Conservation (phyloP, 2,797 vertebrate species). For the Prunella strophiata region DNA sequence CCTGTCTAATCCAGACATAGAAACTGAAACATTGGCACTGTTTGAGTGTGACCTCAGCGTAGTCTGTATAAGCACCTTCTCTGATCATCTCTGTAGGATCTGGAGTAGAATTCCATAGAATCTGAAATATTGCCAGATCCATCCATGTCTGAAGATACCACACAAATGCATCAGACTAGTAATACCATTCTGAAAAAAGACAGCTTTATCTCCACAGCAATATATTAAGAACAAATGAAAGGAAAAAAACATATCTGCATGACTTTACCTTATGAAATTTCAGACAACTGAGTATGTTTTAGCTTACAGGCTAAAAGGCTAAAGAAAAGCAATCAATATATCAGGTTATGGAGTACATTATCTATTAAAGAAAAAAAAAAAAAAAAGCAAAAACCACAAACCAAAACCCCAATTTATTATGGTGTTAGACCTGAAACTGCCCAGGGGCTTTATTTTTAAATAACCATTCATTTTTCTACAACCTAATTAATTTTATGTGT, state of each 20-base stretch:
- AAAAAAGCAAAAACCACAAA: not conserved
- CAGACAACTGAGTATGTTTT: not conserved
- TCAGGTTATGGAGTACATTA: not conserved
- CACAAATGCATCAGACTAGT: not conserved
- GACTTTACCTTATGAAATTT: not conserved
- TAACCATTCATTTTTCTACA: not conserved
- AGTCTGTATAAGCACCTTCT: not conserved
- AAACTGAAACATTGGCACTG: not conserved
- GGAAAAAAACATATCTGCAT: not conserved
- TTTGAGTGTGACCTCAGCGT: not conserved
- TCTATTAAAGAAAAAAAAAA: not conserved
- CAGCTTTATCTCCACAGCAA: not conserved
- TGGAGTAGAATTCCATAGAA: not conserved
- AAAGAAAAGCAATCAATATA: not conserved
- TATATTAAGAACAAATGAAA: not conserved
- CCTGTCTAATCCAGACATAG: not conserved
- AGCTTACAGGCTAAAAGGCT: too few relatives aligned
- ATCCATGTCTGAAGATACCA: not conserved
- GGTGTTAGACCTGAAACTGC: not conserved
- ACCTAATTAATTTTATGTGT: not conserved
- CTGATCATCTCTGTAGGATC: not conserved
- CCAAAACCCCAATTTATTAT: not conserved
- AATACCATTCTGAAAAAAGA: not conserved
- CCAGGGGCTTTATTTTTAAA: not conserved
- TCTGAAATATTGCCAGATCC: not conserved